Percentiles rank a stretch among this genome's conserved stretches.
Evolutionary conservation across 2,797 vertebrate genomes (phyloP).

Genomic region (Sebastes nivosus): DNA sequence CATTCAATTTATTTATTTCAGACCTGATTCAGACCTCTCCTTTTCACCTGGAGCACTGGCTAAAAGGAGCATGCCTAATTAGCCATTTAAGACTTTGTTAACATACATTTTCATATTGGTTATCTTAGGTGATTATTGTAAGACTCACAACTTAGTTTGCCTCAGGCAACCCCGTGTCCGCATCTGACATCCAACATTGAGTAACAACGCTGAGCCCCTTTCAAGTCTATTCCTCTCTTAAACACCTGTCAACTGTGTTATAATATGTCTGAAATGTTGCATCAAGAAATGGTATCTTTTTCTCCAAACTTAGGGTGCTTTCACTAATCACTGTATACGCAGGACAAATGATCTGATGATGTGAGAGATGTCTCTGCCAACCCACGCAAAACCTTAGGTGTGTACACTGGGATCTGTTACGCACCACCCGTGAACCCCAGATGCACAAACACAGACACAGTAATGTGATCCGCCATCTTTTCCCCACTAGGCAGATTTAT

Average conservation of each 20-base stretch:
- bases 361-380: constrained; percentile 77
- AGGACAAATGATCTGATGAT: constrained; percentile 78
- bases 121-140: background rate
- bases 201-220: constrained; percentile 4
- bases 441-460: constrained; percentile 81
- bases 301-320: constrained; percentile 37
- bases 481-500: constrained; percentile 78
- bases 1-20: background rate
- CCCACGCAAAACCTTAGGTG: constrained; percentile 78
- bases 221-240: constrained; percentile 3
- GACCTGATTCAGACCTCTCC: background rate
- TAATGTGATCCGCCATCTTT: constrained; percentile 77
- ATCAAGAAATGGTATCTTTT: constrained; percentile 48
- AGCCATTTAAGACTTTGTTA: background rate
- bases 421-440: constrained; percentile 80
- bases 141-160: background rate
- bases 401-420: constrained; percentile 78
- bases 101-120: background rate
- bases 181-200: constrained; percentile 3
- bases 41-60: background rate
- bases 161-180: constrained; percentile 6
- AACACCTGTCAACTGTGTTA: constrained; percentile 34
- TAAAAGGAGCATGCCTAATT: background rate
- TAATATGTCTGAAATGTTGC: constrained; percentile 29
- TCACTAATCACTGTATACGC: constrained; percentile 67